Base-by-base conservation (phyloP, 2,113 vertebrate genomes). In the Phyllostomus hastatus region DNA sequence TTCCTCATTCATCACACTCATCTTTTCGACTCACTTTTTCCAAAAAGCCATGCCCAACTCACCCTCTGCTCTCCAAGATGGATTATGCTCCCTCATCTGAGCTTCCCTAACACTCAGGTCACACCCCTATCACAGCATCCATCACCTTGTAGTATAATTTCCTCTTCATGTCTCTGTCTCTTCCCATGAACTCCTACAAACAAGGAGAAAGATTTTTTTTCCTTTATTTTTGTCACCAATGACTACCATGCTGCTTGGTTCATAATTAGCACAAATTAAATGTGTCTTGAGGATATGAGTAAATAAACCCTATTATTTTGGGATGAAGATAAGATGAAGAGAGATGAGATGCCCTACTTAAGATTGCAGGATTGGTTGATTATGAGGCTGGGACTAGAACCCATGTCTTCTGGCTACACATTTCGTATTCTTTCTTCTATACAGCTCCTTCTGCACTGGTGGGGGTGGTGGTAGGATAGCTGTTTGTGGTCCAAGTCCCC, bases 61-160 rank as follows among this genome's bases (percentile, higher is more conserved):
- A 46, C 2, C 2, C 2, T 20, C 35, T n/a, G 43, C 16, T 19
- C 64, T 50, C 54, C 14, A 5, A 0, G n/a, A 54, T 14, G 0
- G 12, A 11, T 19, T 26, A 48, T 4, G 12, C 38, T 4, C 59
- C 38, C 1, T 57, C 57, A 64, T 43, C 48, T 17, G 61, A 59
- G 54, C 16, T 48, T 19, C 78, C 24, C 22, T 26, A 11, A 31
- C 7, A 5, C 17, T 33, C 24, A 10, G 38, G 19, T 2, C 8
- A 24, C 57, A 43, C 28, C 43, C 6, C 10, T 16, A 3, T 9
- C 52, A 26, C 24, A 48, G 19, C 19, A 31, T 10, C 41, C 64
- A 82, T 26, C 43, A 61, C 6, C 12, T 33, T 15, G 31, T 41
- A 43, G 10, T 38, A 1, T 84, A 6, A 35, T 33, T 43, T 41